Base-by-base conservation (phyloP, 2,888 invertebrate genomes). In the Hydrotaea cyrtoneurina region DNA sequence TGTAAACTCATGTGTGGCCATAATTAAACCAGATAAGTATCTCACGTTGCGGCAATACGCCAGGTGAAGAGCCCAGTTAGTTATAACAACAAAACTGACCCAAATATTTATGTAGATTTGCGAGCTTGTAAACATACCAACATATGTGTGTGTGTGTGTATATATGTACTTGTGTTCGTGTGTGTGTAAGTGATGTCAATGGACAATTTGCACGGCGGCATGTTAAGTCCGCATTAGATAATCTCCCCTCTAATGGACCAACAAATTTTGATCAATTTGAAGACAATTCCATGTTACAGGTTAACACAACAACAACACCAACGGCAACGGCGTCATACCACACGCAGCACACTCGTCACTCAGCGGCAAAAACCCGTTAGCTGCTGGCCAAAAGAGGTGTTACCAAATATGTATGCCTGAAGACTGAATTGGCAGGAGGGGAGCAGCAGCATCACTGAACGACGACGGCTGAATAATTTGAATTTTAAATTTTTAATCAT, bases 401-500 rank as follows among this genome's bases (percentile, higher is more conserved):
- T 72, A 72, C 71, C 26, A 72, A 72, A 72, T 39, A 39, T 39
- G 39, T 39, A 39, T 39, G 39, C 39, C 39, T 11, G 8, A 8
- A 3, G 39, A 39, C 7, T 10, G 10, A 4, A 39, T 39, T 8
- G 39, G 39, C 39, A 39, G 46, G 50, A 31, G n/a, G 11, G 15
- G 31, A 55, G 31, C 72, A 36, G n/a, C n/a, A n/a, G n/a, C n/a
- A n/a, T n/a, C n/a, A n/a, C n/a, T n/a, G n/a, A n/a, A n/a, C n/a
- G n/a, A n/a, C n/a, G n/a, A n/a, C 17, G 2, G 13, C 11, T 11
- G 53, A 17, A 36, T n/a, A 36, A 73, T 55, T 73, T 73, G 57
- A 55, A 73, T 36, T 73, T 73, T 73, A 73, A 73, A 73, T 73
- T 73, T 55, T 73, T 55, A 55, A 73, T 57, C 36, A 73, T 57